These are phyloP conservation scores for Hippasteria phrygiana DNA, from an alignment of 53 echinoderm and acorn worm genomes.

Conservation along the genomic window DNA sequence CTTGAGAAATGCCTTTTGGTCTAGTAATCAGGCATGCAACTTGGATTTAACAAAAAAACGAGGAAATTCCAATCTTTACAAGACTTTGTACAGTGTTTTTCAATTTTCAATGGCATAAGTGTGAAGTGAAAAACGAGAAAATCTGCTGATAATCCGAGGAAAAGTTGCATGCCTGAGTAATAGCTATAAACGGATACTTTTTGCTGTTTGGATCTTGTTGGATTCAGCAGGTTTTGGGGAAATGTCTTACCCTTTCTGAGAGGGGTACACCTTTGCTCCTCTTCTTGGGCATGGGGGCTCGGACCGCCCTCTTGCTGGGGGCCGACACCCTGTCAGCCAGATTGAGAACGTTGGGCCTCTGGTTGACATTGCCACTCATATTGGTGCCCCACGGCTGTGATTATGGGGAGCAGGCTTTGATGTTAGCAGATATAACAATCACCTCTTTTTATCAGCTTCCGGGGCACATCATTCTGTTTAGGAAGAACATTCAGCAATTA, in stretches of 20 bases:
- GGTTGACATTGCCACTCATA: constrained; percentile 50
- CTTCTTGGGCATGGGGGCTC: constrained; percentile 76
- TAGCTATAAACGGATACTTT: no score
- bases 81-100: no score
- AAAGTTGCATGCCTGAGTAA: no score
- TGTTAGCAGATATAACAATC: not conserved
- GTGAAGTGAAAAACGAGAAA: no score
- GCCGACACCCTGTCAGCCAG: constrained; percentile 43
- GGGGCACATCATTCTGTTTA: not conserved
- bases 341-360: constrained; percentile 62
- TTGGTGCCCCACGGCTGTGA: not conserved
- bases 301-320: constrained; percentile 43
- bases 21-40: no score
- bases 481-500: not conserved
- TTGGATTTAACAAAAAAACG: no score
- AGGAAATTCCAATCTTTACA: no score
- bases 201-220: no score
- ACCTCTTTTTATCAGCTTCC: not conserved
- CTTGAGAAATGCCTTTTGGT: no score
- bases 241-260: constrained; percentile 72
- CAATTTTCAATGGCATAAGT: no score
- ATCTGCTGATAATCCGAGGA: no score
- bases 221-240: not conserved
- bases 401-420: not conserved
- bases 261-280: constrained; percentile 75